Percentiles rank a stretch among this genome's conserved stretches.
Evolutionary conservation across 2,888 invertebrate genomes (phyloP).

Genomic region (Caenorhabditis drosophilae): DNA sequence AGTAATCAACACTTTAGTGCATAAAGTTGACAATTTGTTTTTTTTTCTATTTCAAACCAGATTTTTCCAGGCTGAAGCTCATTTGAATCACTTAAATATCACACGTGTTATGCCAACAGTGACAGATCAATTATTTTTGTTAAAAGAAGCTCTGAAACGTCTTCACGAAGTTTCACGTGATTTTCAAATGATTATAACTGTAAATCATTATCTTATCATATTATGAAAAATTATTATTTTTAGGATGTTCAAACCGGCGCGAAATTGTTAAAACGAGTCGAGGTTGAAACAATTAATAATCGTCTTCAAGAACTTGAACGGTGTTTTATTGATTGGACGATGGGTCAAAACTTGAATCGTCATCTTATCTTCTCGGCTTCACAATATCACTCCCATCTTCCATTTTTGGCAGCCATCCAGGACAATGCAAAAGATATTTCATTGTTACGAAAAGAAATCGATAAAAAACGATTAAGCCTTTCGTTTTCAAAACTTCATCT

Average conservation of each 20-base stretch:
- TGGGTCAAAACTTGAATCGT: slow-evolving; percentile 1
- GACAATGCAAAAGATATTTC: slow-evolving; percentile 47
- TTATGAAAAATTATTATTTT: not conserved
- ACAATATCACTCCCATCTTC: slow-evolving; percentile 14
- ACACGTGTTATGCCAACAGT: slow-evolving; percentile 10
- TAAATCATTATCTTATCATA: too few relatives aligned
- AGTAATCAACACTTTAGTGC: slow-evolving; percentile 16
- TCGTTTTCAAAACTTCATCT: slow-evolving; percentile 51
- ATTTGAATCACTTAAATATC: slow-evolving; percentile 19
- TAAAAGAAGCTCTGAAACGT: slow-evolving; percentile 32
- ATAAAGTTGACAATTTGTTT: slow-evolving; percentile 1
- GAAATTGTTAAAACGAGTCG: not conserved
- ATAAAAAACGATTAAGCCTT: slow-evolving; percentile 7
- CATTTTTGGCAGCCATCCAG: slow-evolving; percentile 35
- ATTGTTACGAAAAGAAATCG: not conserved
- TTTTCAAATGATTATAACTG: slow-evolving; percentile 15
- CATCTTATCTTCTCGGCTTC: slow-evolving; percentile 30
- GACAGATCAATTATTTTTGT: slow-evolving; percentile 19
- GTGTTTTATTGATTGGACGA: slow-evolving; percentile 12
- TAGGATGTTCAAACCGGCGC: slow-evolving; percentile 1
- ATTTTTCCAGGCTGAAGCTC: slow-evolving; percentile 19
- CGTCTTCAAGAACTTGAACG: slow-evolving; percentile 4
- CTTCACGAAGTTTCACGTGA: slow-evolving; percentile 7
- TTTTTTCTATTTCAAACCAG: not conserved
- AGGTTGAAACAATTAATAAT: slow-evolving; percentile 2